Evolutionary conservation across 2,113 vertebrate genomes (phyloP).

Genomic region (Oryzias curvinotus): DNA sequence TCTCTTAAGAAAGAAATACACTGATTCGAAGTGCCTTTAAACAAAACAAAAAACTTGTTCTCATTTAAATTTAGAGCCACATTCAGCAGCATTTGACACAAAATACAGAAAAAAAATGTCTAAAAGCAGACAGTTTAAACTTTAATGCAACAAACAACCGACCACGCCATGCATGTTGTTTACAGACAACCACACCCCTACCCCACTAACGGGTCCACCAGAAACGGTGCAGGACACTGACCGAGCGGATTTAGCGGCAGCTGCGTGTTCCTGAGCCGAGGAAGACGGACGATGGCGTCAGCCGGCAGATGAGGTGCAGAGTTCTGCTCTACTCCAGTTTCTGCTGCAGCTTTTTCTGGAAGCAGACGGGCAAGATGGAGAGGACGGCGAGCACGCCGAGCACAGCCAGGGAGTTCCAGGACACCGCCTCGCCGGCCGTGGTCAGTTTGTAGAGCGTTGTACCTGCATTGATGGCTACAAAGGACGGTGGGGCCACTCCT

Average conservation of each 20-base stretch:
- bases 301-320: constrained; percentile 40
- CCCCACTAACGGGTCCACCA: constrained; percentile 1
- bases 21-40: constrained; percentile 28
- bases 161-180: constrained; percentile 47
- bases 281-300: constrained; percentile 33
- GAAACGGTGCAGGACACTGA: constrained; percentile 19
- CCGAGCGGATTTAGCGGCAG: constrained; percentile 30
- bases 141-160: constrained; percentile 35
- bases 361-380: constrained; percentile 92
- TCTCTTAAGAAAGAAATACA: constrained; percentile 14
- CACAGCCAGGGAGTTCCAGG: constrained; percentile 94
- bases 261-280: constrained; percentile 75
- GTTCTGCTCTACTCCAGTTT: constrained; percentile 85
- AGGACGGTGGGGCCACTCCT: constrained; percentile 97
- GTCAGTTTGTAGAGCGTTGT: constrained; percentile 97
- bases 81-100: constrained; percentile 31
- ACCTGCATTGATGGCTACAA: constrained; percentile 97
- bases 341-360: constrained; percentile 94
- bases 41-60: constrained; percentile 18
- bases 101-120: constrained; percentile 22
- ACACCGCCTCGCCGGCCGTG: constrained; percentile 96
- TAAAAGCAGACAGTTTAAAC: constrained; percentile 32
- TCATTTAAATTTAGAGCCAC: constrained; percentile 47
- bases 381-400: constrained; percentile 91
- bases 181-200: constrained; percentile 21